Conservation (phyloP, 2,888 invertebrate genomes). For the Amiota minor region DNA sequence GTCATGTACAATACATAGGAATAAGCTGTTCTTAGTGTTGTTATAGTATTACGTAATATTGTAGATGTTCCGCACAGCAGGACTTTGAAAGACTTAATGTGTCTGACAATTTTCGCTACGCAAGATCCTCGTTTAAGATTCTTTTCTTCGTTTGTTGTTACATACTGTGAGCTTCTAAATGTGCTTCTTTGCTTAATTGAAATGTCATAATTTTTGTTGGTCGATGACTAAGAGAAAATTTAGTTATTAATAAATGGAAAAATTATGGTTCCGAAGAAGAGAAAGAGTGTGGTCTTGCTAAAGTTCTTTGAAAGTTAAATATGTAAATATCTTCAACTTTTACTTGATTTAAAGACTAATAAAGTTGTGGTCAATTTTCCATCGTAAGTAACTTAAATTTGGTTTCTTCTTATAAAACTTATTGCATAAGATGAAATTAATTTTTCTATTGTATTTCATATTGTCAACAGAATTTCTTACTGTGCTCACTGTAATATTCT, state of each 20-base stretch:
- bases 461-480: too few relatives aligned
- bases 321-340: constrained; percentile 4
- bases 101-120: constrained; percentile 5
- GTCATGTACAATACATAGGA: not conserved
- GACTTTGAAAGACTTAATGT: constrained; percentile 22
- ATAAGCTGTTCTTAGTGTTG: constrained; percentile 4
- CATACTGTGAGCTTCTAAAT: not conserved
- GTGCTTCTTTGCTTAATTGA: constrained; percentile 16
- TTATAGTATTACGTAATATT: not conserved
- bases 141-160: not conserved
- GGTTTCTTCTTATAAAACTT: too few relatives aligned
- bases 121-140: not conserved
- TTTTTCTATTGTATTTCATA: too few relatives aligned
- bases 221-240: too few relatives aligned
- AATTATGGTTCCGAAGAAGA: not conserved
- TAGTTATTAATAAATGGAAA: not conserved
- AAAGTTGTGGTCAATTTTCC: not conserved
- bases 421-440: too few relatives aligned
- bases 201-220: not conserved
- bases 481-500: too few relatives aligned
- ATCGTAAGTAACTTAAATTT: too few relatives aligned
- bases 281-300: not conserved
- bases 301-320: constrained; percentile 2
- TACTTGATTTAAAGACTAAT: not conserved
- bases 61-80: constrained; percentile 15